Percentiles rank a stretch among this genome's conserved stretches.
These are phyloP conservation scores for Lepeophtheirus salmonis DNA, from an alignment of 1,140 invertebrate genomes.

Conservation along the genomic window DNA sequence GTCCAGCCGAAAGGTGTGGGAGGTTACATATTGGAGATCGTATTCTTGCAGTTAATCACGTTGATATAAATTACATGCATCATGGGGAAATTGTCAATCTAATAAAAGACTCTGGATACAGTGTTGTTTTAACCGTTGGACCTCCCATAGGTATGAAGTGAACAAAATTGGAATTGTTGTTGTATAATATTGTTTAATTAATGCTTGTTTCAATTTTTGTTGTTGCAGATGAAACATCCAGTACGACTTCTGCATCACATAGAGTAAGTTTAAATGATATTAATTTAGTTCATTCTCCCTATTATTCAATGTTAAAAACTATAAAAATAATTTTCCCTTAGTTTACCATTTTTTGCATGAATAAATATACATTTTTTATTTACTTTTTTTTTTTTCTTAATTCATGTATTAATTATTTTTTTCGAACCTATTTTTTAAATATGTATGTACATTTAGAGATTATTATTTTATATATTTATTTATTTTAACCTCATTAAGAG, in stretches of 20 bases:
- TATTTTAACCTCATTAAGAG: conserved; percentile 24
- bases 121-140: conserved; percentile 71
- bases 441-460: neutral
- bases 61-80: conserved; percentile 70
- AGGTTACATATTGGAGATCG: conserved; percentile 79
- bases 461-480: neutral
- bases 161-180: neutral
- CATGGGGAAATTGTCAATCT: conserved; percentile 89
- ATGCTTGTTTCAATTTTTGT: conserved; percentile 18
- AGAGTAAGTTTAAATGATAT: conserved; percentile 28
- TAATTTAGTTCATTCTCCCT: conserved; percentile 1
- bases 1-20: conserved; percentile 78
- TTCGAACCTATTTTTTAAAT: neutral
- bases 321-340: neutral
- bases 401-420: neutral
- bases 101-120: conserved; percentile 75
- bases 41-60: conserved; percentile 85
- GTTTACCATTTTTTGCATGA: neutral
- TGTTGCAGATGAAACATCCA: conserved; percentile 35
- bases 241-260: conserved; percentile 33
- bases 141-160: conserved; percentile 35
- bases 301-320: neutral
- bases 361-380: conserved; percentile 14
- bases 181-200: conserved; percentile 3
- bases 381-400: conserved; percentile 5